Evolutionary conservation across 2,113 vertebrate genomes (phyloP), one percentile per base, ranked within the genome.

Genomic region (Martes martes): DNA sequence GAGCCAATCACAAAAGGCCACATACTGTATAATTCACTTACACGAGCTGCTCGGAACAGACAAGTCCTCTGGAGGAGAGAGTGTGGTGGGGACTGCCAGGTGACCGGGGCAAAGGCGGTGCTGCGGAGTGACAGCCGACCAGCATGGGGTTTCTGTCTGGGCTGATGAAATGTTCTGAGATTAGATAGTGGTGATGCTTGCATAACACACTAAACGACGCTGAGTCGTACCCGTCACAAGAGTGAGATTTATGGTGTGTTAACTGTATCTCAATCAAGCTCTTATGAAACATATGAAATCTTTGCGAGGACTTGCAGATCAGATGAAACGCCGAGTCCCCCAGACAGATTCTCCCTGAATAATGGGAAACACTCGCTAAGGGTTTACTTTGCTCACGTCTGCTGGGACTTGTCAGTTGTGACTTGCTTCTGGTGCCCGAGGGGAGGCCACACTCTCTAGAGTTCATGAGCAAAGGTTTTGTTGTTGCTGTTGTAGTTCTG

Each of bases 21-120:
- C 6, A 31, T 73, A 4, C 18, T 33, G 2, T 26, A 36, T 6
- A 19, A 69, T 21, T 67, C 4, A 18, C 47, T 36, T n/a, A 47
- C 0, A 50, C 0, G 0, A 33, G 78, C 11, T 42, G 71, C 26
- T 78, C 2, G 0, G 33, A 39, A 85, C 0, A 42, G 45, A 39
- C n/a, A 52, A 33, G 26, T 24, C 4, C n/a, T 21, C 6, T 55
- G 36, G 45, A 42, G 67, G 16, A 15, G 36, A 23, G 45, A 45
- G 28, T 0, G 4, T 2, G 23, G 21, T 24, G 6, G 92, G 69
- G 4, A 23, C 11, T 28, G 14, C 31, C 61, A 69, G 31, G 36
- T 65, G 52, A 11, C 6, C 23, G 24, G n/a, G 57, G 16, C 10
- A 2, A 65, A 18, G n/a, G 69, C 1, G 4, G 42, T 14, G 7